phyloP scores from a whole-genome alignment of 2,797 vertebrate species.

The Acipenser transmontanus region DNA sequence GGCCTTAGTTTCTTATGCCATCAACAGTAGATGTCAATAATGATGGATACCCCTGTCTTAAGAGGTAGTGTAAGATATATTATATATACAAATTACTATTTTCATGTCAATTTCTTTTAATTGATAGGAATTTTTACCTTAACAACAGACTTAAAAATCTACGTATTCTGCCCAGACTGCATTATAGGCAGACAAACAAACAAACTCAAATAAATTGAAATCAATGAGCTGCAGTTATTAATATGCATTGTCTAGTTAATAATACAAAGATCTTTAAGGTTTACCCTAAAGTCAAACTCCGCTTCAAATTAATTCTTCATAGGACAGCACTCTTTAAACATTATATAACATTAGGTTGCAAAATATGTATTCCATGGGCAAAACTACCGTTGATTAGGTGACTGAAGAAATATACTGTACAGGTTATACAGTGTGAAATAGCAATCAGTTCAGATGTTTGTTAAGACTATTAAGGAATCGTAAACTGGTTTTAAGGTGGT shows the following conservation, averaged over 20 bases:
- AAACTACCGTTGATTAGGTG: too few species aligned
- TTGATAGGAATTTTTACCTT: slow-evolving; percentile 53
- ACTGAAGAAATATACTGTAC: too few species aligned
- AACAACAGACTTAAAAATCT: slow-evolving; percentile 25
- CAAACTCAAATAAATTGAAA: slow-evolving; percentile 13
- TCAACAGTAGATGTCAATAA: slow-evolving; percentile 58
- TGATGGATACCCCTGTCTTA: slow-evolving; percentile 56
- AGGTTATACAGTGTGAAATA: too few species aligned
- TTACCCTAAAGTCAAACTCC: too few species aligned
- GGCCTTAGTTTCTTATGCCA: slow-evolving; percentile 50
- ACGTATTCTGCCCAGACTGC: slow-evolving; percentile 20
- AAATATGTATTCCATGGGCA: too few species aligned
- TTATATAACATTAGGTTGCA: too few species aligned
- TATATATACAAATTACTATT: slow-evolving; percentile 55
- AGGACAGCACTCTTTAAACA: too few species aligned
- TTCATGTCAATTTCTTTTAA: slow-evolving; percentile 48
- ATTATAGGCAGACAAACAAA: slow-evolving; percentile 38
- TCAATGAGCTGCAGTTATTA: slow-evolving; percentile 19
- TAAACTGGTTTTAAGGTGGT: too few species aligned
- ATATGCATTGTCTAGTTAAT: not conserved
- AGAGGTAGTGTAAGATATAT: slow-evolving; percentile 24
- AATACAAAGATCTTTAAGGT: too few species aligned
- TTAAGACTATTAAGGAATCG: too few species aligned
- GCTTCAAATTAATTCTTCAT: too few species aligned
- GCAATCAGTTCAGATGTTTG: too few species aligned